Base-by-base conservation (phyloP, 2,797 vertebrate genomes). In the Apogon hyalosoma region DNA sequence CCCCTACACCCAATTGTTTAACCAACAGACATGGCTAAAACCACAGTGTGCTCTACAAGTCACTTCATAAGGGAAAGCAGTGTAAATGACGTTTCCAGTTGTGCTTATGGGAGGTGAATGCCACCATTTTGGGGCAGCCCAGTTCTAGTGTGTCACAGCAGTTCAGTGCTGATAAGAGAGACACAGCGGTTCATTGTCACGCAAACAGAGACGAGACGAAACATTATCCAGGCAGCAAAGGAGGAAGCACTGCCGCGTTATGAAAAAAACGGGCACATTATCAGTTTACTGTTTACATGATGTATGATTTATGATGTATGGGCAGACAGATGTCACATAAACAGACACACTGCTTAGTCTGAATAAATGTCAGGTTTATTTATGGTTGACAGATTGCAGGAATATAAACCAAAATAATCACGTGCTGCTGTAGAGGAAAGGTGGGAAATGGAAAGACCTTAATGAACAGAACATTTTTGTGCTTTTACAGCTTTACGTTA, bases 151-250 rank as follows among this genome's bases (percentile, higher is more conserved):
- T 75, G 82, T 72, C 80, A 80, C 54, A 15, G 62, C 74, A 75
- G 69, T 75, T 84, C 67, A 55, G 55, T 10, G 60, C 75, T 82
- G 83, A 87, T 84, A 85, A 89, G 69, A 38, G 10, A 83, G 55
- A 63, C 80, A 56, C 65, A 65, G 61, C 33, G 12, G 52, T 14
- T 77, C 65, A 76, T 82, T 82, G 78, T 82, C 55, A 83, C 63
- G 52, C 49, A 61, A 59, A 46, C 70, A 36, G 48, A 73, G 57
- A 69, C 38, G 60, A 66, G 66, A 66, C 78, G 51, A 76, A 80
- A 74, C 69, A 73, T 73, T 79, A 77, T 80, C 66, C 76, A 69
- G 46, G 40, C 45, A 45, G 65, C 21, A 45, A 36, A 85, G 69
- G 70, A 48, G 41, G 70, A 76, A 43, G 45, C 14, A 6, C 52